A percentile compares a stretch with the other conserved stretches of the same genome.
Evolutionary conservation across 2,888 invertebrate genomes (phyloP).

Genomic region (Mechanitis mazaeus): DNA sequence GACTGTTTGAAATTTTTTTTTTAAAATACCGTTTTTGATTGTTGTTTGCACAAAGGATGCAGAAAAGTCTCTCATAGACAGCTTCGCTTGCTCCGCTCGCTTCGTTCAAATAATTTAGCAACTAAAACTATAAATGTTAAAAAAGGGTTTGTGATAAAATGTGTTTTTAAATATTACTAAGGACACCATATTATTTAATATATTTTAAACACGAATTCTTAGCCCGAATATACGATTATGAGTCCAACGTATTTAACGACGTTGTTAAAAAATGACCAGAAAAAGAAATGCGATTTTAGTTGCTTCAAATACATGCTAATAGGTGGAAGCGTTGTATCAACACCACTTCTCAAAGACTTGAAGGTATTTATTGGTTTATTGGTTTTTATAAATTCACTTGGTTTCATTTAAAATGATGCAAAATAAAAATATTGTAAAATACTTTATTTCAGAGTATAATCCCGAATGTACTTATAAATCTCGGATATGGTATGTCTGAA

Average conservation of each 20-base stretch:
- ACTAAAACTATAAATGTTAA: too few relatives aligned
- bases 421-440: background rate
- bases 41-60: too few relatives aligned
- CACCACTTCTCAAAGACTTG: conserved; percentile 38
- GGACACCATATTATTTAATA: background rate
- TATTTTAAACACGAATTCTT: conserved; percentile 14
- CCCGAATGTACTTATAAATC: conserved; percentile 10
- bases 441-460: conserved; percentile 16
- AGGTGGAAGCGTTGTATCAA: conserved; percentile 48
- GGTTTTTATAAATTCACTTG: background rate
- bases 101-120: too few relatives aligned
- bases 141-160: too few relatives aligned
- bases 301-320: conserved; percentile 40
- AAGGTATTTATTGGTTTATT: conserved; percentile 36
- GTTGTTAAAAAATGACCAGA: conserved; percentile 38
- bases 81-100: too few relatives aligned
- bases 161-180: too few relatives aligned
- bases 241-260: conserved; percentile 45
- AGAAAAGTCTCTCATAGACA: too few relatives aligned
- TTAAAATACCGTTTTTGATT: too few relatives aligned
- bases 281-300: conserved; percentile 45
- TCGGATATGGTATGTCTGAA: conserved; percentile 22
- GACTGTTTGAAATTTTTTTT: too few relatives aligned
- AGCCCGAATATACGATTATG: conserved; percentile 44
- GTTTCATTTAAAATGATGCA: background rate